Conservation (phyloP, 2,888 invertebrate genomes). For the Plebejus melissa region DNA sequence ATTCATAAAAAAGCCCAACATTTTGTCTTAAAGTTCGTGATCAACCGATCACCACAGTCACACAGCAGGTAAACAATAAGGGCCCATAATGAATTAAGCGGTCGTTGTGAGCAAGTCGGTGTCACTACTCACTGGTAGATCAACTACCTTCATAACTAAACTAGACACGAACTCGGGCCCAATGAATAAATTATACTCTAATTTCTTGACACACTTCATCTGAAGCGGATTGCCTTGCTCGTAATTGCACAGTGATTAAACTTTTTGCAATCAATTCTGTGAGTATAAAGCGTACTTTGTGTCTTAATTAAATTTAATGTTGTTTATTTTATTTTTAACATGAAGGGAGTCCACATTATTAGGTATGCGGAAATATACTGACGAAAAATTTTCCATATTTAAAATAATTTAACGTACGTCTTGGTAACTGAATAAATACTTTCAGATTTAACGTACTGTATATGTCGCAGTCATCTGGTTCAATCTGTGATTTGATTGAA, state of each 20-base stretch:
- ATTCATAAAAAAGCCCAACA: too few relatives aligned
- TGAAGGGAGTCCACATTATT: too few relatives aligned
- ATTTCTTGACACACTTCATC: slow-evolving; percentile 74
- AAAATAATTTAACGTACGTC: too few relatives aligned
- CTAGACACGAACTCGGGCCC: slow-evolving; percentile 62
- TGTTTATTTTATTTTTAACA: neutral
- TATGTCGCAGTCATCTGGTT: too few relatives aligned
- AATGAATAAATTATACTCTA: slow-evolving; percentile 75
- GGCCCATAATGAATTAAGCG: neutral
- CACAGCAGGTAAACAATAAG: neutral
- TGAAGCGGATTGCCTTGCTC: slow-evolving; percentile 66
- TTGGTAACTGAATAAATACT: too few relatives aligned
- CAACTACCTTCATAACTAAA: slow-evolving; percentile 53
- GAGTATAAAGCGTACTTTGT: neutral
- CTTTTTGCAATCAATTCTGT: slow-evolving; percentile 30
- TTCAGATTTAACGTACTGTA: too few relatives aligned
- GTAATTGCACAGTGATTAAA: slow-evolving; percentile 57
- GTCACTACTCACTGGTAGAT: neutral
- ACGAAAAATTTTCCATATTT: too few relatives aligned
- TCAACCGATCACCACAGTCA: neutral
- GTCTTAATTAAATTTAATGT: neutral
- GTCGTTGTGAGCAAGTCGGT: neutral
- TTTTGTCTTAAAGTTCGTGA: too few relatives aligned
- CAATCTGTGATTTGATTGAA: too few relatives aligned
- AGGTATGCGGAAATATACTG: too few relatives aligned